Evolutionary conservation across 2,113 vertebrate genomes (phyloP), one percentile per base, ranked within the genome.

Genomic region (Rhineura floridana): DNA sequence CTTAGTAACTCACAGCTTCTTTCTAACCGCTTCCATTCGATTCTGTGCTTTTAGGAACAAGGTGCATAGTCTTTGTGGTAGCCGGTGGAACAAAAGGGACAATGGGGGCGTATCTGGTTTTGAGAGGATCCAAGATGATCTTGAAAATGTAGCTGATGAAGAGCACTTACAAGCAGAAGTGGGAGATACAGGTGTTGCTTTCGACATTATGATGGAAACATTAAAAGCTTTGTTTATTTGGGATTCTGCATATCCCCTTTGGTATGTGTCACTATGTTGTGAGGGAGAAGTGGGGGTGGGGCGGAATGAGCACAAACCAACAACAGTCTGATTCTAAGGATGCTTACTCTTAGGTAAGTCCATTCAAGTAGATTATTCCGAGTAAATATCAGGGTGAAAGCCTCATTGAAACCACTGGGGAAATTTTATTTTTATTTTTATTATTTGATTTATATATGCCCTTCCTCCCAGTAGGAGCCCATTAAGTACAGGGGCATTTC

Each of bases 31-130:
- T 76, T 28, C 19, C 9, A 12, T 55, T 10, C 10, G 62, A 28
- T 87, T 12, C 79, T 95, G 33, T 93, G 87, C 59, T 96, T 94
- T 85, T 95, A 99, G 98, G 94, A 99, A 99, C 94, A 98, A 98
- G 0, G 95, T 99, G 91, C 96, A 96, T 94, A 98, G 93, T 88
- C 96, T 99, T 44, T 96, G 96, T 36, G 88, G 94, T 88, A 97
- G 94, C 88, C 97, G 96, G 75, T 96, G 97, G 4, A 94, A 95
- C 79, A 96, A 94, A 87, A 96, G 97, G 7, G 85, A 79, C 55
- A 94, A 91, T 50, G 96, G 89, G 1, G 97, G 96, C 21, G 19
- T 96, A 46, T 97, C 97, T 86, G 84, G 70, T n/a, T 93, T 91
- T 11, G 93, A 87, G 48, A 96, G 95, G 59, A 77, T 88, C 39